Conservation (phyloP, 2,113 vertebrate species). For the Chaetodon auriga region DNA sequence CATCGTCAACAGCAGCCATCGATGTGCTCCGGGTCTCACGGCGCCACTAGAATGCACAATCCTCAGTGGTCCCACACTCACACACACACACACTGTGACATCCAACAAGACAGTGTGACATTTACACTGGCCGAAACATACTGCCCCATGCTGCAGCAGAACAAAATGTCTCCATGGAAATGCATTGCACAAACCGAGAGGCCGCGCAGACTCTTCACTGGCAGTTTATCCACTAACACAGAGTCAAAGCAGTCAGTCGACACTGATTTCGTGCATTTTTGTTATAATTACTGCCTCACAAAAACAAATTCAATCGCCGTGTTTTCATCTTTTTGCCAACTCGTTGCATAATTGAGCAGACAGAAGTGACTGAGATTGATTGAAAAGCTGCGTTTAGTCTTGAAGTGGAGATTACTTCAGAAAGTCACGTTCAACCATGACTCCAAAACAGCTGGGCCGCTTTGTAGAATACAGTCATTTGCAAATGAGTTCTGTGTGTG, state of each 20-base stretch:
- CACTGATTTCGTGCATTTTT: not conserved
- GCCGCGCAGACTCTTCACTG: not conserved
- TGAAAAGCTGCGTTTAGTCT: not conserved
- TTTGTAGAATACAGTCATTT: no score
- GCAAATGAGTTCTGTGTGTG: no score
- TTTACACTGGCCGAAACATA: conserved; percentile 4
- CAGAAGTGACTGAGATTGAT: not conserved
- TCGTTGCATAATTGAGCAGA: not conserved
- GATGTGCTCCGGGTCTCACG: not conserved
- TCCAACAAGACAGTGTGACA: conserved; percentile 18
- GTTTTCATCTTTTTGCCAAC: not conserved
- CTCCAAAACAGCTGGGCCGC: no score
- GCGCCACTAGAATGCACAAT: no score
- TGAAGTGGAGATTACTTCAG: not conserved
- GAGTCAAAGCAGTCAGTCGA: not conserved
- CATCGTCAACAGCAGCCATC: not conserved
- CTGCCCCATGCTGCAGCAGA: no score
- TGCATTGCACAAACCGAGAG: not conserved
- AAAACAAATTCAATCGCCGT: not conserved
- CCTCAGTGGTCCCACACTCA: no score
- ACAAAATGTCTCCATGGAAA: not conserved
- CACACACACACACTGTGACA: not conserved
- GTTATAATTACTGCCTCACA: not conserved
- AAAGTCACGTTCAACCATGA: no score
- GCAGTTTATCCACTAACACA: not conserved